Conservation (phyloP, 2,113 vertebrate genomes). For the Chloropsis cyanopogon region DNA sequence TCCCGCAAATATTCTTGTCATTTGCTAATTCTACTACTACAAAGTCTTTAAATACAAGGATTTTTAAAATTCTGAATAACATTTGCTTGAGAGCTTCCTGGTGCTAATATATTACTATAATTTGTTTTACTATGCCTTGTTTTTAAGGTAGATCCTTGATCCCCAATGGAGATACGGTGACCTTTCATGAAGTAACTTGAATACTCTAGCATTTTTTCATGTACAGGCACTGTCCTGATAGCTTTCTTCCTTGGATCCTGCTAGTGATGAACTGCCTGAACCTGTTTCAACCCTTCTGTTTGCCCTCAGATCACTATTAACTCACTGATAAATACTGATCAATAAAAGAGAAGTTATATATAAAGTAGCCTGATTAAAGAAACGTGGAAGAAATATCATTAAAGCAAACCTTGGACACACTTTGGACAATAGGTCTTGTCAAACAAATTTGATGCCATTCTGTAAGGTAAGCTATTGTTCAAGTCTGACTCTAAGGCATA, state of each 20-base stretch:
- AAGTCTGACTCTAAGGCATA: neutral
- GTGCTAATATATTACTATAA: neutral
- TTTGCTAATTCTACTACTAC: neutral
- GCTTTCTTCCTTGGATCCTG: neutral
- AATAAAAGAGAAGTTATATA: neutral
- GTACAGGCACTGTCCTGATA: neutral
- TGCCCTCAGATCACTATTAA: neutral
- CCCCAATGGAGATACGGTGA: neutral
- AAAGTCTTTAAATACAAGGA: neutral
- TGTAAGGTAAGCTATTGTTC: neutral
- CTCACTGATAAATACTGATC: neutral
- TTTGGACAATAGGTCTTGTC: neutral
- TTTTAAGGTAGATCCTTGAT: neutral
- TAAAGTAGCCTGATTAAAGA: neutral
- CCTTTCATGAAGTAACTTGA: neutral
- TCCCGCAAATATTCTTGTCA: neutral
- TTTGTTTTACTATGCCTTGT: neutral
- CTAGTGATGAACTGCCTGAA: neutral
- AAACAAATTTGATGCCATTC: neutral
- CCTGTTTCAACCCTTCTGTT: neutral
- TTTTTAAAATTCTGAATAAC: neutral
- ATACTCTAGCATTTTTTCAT: neutral
- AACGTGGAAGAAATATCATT: neutral
- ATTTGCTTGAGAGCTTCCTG: neutral
- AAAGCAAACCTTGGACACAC: neutral